Conservation (phyloP, 2,113 vertebrate species). For the Salminus brasiliensis region DNA sequence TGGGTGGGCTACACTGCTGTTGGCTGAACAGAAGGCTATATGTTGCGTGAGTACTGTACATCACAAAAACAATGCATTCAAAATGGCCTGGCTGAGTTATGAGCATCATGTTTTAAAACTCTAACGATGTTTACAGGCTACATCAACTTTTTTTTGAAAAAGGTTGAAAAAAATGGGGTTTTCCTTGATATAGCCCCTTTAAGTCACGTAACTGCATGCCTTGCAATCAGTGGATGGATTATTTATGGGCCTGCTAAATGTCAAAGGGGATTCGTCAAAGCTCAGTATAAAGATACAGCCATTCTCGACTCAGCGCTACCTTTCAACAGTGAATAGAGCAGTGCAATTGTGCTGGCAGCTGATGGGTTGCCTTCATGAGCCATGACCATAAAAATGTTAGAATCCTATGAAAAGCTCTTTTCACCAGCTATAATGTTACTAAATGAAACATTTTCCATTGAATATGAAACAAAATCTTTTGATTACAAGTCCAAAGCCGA, state of each 20-base stretch:
- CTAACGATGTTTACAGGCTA: too few relatives aligned
- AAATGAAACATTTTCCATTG: slow-evolving; percentile 3
- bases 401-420: neutral
- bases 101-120: too few relatives aligned
- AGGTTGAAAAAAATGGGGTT: neutral
- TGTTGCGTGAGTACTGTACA: too few relatives aligned
- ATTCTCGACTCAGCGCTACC: neutral
- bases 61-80: too few relatives aligned
- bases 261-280: neutral
- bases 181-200: neutral
- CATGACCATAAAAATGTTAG: slow-evolving; percentile 3
- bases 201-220: neutral
- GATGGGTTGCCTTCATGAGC: neutral
- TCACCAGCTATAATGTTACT: slow-evolving; percentile 19
- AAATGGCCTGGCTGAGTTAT: too few relatives aligned
- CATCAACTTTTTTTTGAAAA: neutral
- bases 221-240: neutral
- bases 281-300: neutral
- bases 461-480: neutral
- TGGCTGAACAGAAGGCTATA: too few relatives aligned
- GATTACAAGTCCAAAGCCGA: slow-evolving; percentile 3
- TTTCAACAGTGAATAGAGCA: neutral
- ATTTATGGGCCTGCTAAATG: neutral
- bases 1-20: too few relatives aligned
- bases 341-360: slow-evolving; percentile 2